Conservation (phyloP, 2,888 invertebrate species). For the Mellilla xanthometata region DNA sequence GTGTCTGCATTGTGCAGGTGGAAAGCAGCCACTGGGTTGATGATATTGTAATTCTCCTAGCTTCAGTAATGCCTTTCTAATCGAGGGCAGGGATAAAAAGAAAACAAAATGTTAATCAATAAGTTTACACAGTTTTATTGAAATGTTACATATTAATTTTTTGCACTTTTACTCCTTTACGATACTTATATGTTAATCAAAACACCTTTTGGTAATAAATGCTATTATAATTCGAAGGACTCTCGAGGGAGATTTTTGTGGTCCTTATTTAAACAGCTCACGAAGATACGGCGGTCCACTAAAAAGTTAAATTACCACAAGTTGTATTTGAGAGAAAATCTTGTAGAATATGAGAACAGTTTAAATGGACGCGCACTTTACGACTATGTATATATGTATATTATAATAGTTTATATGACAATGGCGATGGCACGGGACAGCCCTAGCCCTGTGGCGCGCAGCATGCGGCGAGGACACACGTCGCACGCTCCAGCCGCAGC, state of each 20-base stretch:
- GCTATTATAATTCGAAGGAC: conserved; percentile 75
- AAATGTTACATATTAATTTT: conserved; percentile 81
- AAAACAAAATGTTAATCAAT: conserved; percentile 62
- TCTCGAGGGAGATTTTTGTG: conserved; percentile 60
- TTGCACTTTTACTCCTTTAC: conserved; percentile 78
- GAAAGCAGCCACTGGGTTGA: conserved; percentile 59
- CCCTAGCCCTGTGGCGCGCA: conserved; percentile 33
- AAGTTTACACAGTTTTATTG: conserved; percentile 80
- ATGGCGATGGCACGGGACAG: conserved; percentile 39
- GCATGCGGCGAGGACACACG: conserved; percentile 23
- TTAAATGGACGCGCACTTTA: conserved; percentile 41
- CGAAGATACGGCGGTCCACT: conserved; percentile 46
- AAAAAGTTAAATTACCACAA: conserved; percentile 38
- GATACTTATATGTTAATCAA: conserved; percentile 75
- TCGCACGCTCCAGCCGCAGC: conserved; percentile 45
- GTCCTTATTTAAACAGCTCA: conserved; percentile 70
- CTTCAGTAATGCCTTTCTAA: conserved; percentile 49
- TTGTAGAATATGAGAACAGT: conserved; percentile 36
- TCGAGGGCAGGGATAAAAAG: conserved; percentile 36
- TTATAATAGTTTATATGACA: conserved; percentile 34
- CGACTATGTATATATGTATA: conserved; percentile 33
- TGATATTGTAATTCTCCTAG: conserved; percentile 40
- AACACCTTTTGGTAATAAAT: conserved; percentile 82
- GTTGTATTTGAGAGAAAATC: conserved; percentile 36
- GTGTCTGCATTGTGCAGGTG: too few species aligned